Base-by-base conservation (phyloP, 35 echinoderm and acorn worm species). In the Holothuria glaberrima region DNA sequence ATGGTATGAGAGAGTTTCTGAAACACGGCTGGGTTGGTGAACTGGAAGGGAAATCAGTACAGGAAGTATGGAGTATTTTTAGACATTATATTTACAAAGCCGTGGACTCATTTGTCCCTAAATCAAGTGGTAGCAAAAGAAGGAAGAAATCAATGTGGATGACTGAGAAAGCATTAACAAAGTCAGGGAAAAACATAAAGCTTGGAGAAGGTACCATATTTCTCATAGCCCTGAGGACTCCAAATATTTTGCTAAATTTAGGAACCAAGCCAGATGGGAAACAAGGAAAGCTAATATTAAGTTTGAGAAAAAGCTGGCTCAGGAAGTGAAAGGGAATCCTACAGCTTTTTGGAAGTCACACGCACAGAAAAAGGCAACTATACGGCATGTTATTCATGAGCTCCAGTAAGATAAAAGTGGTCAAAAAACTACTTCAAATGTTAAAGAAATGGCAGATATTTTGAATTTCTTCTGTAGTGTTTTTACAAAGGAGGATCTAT, bases 291-390 rank as follows among this genome's bases (percentile, higher is more conserved):
- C 36, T 7, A 41, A 41, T 41, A 41, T 41, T 41, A 41, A 41
- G 2, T 41, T 41, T 7, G 36, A 41, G 7, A 41, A 41, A n/a
- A 7, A 41, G 7, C 36, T 64, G 3, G 60, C 13, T 5, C 60
- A 64, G 60, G 60, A 64, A 14, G 60, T 64, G 13, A 64, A 64
- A 64, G 60, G 60, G 19, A 64, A 64, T 64, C 60, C 60, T 64
- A 14, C 2, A 14, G 60, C 36, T 41, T 41, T 41, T 41, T 41
- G 36, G 36, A 2, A 41, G 36, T 41, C n/a, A n/a, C n/a, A n/a
- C n/a, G n/a, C n/a, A 59, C 58, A 13, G 58, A 59, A 59, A 59
- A 59, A 21, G 21, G 58, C 58, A 59, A 59, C 12, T 59, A 59
- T 59, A 59, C 58, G 58, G 12, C 58, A 59, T 59, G 58, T 21